Conservation (phyloP, 2,797 vertebrate genomes). For the Heliangelus exortis region DNA sequence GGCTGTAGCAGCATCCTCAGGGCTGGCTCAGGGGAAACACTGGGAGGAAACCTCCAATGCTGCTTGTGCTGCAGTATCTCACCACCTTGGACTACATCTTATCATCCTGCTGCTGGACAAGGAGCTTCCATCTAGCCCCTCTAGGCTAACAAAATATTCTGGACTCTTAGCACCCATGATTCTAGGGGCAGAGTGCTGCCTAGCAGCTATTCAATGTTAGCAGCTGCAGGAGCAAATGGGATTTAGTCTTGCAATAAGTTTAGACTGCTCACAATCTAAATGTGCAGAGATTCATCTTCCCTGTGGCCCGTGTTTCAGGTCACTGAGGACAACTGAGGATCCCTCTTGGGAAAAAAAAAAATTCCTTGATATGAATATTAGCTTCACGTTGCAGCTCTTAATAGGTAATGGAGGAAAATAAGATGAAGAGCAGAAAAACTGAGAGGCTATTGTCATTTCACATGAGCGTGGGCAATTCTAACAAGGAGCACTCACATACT, state of each 20-base stretch:
- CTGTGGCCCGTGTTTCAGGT: background rate
- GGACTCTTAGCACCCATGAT: background rate
- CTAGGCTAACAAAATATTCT: background rate
- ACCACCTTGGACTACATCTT: accelerated
- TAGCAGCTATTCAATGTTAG: background rate
- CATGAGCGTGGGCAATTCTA: background rate
- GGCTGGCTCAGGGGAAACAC: background rate
- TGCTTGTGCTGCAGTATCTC: background rate
- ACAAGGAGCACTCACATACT: background rate
- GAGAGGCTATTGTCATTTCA: background rate
- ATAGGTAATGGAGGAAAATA: background rate
- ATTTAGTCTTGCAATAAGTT: background rate
- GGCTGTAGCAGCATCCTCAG: background rate
- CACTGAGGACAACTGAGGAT: background rate
- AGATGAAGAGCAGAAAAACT: background rate
- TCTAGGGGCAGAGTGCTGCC: background rate
- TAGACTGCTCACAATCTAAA: background rate
- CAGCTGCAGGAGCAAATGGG: background rate
- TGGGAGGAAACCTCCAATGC: background rate
- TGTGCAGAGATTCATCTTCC: background rate
- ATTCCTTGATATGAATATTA: background rate
- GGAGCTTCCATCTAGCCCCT: background rate
- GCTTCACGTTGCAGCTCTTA: background rate
- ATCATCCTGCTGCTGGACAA: background rate
- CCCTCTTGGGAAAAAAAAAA: background rate